A percentile compares a stretch with the other conserved stretches of the same genome.
Evolutionary conservation across 2,888 invertebrate species (phyloP).

Genomic region (Drosophila picticornis): DNA sequence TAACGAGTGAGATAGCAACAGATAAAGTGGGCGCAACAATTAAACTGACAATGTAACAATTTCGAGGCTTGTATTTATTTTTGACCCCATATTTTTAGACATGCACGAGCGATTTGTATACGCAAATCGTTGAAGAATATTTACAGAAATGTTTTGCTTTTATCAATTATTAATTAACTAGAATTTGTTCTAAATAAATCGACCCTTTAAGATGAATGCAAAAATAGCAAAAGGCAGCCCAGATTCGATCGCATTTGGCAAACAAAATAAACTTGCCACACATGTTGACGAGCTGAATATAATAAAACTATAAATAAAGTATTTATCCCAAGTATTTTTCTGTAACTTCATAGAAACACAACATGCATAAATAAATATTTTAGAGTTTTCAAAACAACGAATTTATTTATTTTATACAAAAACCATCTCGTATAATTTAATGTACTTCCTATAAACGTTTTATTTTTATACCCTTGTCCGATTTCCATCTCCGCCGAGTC

Average conservation of each 20-base stretch:
- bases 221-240: background rate
- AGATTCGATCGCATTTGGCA: background rate
- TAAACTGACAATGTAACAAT: background rate
- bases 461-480: constrained; percentile 91
- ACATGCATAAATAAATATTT: background rate
- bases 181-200: background rate
- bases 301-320: background rate
- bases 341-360: background rate
- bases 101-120: background rate
- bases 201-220: background rate
- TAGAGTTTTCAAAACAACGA: constrained; percentile 49
- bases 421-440: constrained; percentile 56
- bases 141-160: background rate
- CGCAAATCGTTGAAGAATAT: background rate
- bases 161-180: background rate
- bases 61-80: background rate
- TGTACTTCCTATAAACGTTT: constrained; percentile 41
- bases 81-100: background rate
- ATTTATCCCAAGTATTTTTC: background rate
- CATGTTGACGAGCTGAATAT: background rate
- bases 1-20: constrained; percentile 1
- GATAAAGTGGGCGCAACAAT: background rate
- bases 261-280: background rate
- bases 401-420: constrained; percentile 73
- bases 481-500: constrained; percentile 92